A percentile compares a stretch with the other conserved stretches of the same genome.
phyloP scores from a whole-genome alignment of 2,113 vertebrate genomes.

The Cairina moschata region DNA sequence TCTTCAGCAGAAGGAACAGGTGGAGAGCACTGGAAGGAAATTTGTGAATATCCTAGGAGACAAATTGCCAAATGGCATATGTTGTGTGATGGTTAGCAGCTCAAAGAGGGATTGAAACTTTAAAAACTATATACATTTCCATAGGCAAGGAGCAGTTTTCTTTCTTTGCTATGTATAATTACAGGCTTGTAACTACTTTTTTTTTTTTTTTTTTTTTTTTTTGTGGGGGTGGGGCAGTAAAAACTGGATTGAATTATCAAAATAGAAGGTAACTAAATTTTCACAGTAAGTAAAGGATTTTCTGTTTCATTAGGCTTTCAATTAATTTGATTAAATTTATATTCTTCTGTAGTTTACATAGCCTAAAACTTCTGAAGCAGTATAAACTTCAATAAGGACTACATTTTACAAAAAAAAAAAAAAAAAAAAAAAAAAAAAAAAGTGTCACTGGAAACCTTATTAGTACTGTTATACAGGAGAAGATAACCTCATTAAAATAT shows the following conservation, averaged over 20 bases:
- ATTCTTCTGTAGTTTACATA: conserved; percentile 22
- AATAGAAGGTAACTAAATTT: conserved; percentile 63
- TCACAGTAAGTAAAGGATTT: conserved; percentile 12
- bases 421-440: neutral
- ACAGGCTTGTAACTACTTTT: conserved; percentile 53
- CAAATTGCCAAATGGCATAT: conserved; percentile 98
- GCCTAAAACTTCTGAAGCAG: neutral
- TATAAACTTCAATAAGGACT: conserved; percentile 2
- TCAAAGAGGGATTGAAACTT: conserved; percentile 19
- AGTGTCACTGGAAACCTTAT: neutral
- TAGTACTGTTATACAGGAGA: neutral
- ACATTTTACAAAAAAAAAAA: neutral
- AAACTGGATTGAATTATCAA: conserved; percentile 58
- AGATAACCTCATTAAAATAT: neutral
- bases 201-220: conserved; percentile 52
- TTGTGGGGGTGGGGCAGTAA: neutral
- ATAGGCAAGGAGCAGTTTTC: conserved; percentile 68
- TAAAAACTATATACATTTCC: conserved; percentile 41
- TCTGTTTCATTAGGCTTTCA: conserved; percentile 24
- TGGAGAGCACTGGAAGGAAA: conserved; percentile 98
- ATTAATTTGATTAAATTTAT: conserved; percentile 12
- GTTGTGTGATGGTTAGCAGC: conserved; percentile 88
- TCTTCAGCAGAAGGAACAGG: conserved; percentile 86
- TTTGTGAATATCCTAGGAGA: conserved; percentile 95
- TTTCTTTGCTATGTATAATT: conserved; percentile 67